These are phyloP conservation scores for Drosophila mauritiana DNA, from an alignment of 1,140 invertebrate species.

Conservation along the genomic window DNA sequence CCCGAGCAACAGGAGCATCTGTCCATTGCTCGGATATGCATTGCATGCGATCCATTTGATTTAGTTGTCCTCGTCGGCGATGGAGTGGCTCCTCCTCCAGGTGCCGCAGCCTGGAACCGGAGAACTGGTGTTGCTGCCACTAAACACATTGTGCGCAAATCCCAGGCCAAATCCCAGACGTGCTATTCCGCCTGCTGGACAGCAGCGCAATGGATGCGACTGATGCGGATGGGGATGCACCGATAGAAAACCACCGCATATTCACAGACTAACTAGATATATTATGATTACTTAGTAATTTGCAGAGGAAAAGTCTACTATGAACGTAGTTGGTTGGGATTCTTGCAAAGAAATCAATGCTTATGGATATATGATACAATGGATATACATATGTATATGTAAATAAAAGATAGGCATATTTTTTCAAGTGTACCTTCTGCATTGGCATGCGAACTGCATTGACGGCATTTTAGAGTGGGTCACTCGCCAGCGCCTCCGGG, in stretches of 20 bases:
- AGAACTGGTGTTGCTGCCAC: conserved; percentile 48
- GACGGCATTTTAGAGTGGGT: conserved; percentile 72
- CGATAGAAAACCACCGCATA: background rate
- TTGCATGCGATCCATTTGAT: conserved; percentile 55
- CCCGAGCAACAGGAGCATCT: conserved; percentile 9
- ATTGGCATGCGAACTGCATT: conserved; percentile 72
- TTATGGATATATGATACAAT: no score
- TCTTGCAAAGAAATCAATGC: no score
- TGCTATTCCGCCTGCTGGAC: conserved; percentile 45
- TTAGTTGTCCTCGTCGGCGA: conserved; percentile 46
- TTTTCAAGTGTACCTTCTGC: conserved; percentile 33
- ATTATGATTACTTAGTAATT: background rate
- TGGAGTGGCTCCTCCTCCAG: conserved; percentile 5
- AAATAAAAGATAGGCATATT: background rate
- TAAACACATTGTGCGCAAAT: conserved; percentile 81
- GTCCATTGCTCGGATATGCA: conserved; percentile 40
- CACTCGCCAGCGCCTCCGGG: conserved; percentile 50
- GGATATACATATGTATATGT: no score
- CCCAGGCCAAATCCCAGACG: conserved; percentile 69
- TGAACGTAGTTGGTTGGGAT: background rate
- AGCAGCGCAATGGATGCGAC: conserved; percentile 43
- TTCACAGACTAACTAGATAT: background rate
- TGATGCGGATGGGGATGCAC: conserved; percentile 16
- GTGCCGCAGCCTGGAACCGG: background rate
- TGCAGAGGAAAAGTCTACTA: no score